A percentile compares a stretch with the other conserved stretches of the same genome.
Evolutionary conservation across 2,797 vertebrate genomes (phyloP).

Genomic region (Chelon labrosus): DNA sequence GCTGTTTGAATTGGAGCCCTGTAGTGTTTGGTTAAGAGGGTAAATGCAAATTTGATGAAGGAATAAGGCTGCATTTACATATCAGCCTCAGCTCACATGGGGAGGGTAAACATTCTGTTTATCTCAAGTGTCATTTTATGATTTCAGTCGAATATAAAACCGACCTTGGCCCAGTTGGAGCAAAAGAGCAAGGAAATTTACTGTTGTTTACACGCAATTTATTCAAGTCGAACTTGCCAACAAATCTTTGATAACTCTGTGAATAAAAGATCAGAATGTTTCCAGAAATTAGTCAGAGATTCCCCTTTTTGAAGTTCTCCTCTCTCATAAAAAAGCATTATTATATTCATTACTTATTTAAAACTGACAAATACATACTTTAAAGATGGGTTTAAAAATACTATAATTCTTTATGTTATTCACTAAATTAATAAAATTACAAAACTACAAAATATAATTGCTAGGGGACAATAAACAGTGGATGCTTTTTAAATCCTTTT

Average conservation of each 20-base stretch:
- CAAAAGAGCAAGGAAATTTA: conserved; percentile 95
- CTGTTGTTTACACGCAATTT: conserved; percentile 92
- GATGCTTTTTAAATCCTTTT: not conserved
- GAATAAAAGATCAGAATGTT: conserved; percentile 84
- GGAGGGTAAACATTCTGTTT: conserved; percentile 99
- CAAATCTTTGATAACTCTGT: conserved; percentile 86
- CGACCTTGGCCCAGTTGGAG: conserved; percentile 95
- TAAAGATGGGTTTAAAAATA: not conserved
- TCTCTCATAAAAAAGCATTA: not conserved
- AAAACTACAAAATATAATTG: not conserved
- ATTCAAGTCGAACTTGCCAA: conserved; percentile 93
- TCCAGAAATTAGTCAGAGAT: conserved; percentile 65
- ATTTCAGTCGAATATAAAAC: conserved; percentile 99
- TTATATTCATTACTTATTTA: too few relatives aligned
- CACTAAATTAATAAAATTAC: not conserved
- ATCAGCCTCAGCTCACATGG: conserved; percentile 99
- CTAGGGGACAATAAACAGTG: not conserved
- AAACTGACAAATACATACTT: not conserved
- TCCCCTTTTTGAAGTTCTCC: conserved; percentile 38
- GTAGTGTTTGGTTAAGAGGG: conserved; percentile 99
- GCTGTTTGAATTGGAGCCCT: conserved; percentile 99
- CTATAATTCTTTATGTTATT: not conserved
- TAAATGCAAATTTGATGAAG: conserved; percentile 99
- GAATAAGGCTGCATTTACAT: conserved; percentile 99
- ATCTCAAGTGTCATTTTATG: conserved; percentile 99